phyloP scores from a whole-genome alignment of 2,113 vertebrate genomes.

The Hystrix brachyura region DNA sequence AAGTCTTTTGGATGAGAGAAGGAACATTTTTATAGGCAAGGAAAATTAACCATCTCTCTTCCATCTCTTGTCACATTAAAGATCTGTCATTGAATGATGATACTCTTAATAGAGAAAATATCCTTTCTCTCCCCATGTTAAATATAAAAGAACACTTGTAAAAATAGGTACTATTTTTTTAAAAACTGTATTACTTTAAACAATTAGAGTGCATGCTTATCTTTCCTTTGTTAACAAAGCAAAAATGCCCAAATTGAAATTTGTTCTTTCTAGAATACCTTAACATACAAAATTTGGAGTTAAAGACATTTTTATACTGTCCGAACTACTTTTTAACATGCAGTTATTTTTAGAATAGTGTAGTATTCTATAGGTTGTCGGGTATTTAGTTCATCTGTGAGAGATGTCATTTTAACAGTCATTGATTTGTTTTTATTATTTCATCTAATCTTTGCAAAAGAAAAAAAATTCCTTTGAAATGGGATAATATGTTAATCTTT shows the following conservation, averaged over 20 bases:
- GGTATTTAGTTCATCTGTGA: conserved; percentile 68
- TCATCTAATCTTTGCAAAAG: conserved; percentile 35
- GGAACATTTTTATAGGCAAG: not conserved
- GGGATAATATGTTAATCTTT: conserved; percentile 55
- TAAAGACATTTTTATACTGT: conserved; percentile 32
- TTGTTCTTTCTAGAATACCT: conserved; percentile 34
- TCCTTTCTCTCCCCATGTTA: not conserved
- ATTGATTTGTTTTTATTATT: conserved; percentile 57
- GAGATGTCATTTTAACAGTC: conserved; percentile 68
- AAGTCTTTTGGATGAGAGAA: not conserved
- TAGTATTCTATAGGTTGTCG: conserved; percentile 55
- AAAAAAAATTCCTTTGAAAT: not conserved
- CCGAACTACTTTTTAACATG: conserved; percentile 41
- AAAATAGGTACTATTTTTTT: conserved; percentile 24
- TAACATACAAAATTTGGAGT: conserved; percentile 37
- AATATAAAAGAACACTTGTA: not conserved
- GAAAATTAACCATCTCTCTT: not conserved
- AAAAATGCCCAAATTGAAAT: not conserved
- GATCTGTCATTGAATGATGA: not conserved
- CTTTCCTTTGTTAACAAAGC: conserved; percentile 26
- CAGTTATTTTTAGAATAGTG: conserved; percentile 53
- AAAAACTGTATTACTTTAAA: conserved; percentile 8
- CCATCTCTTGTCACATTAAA: not conserved
- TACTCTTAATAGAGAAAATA: not conserved
- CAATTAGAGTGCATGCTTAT: not conserved